phyloP scores from a whole-genome alignment of 2,888 invertebrate genomes.

The Sympetrum striolatum region DNA sequence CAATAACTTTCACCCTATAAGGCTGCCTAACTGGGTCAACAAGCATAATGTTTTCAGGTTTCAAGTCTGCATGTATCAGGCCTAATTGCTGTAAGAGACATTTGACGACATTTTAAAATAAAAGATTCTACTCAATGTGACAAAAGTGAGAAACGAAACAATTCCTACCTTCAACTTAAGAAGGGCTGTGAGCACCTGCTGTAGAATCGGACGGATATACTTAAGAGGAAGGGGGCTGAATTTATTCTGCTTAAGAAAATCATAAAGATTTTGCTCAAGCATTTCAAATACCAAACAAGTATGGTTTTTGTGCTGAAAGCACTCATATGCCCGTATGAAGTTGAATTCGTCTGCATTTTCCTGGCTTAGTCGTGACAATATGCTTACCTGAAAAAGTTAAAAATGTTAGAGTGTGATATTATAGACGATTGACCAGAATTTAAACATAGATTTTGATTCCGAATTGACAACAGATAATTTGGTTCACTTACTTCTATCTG shows the following conservation, averaged over 20 bases:
- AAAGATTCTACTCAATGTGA: not conserved
- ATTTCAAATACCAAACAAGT: constrained; percentile 99
- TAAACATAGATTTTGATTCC: no score
- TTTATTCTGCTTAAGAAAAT: constrained; percentile 99
- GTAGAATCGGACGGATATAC: constrained; percentile 97
- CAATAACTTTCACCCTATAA: constrained; percentile 98
- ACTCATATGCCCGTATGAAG: constrained; percentile 99
- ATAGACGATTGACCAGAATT: not conserved
- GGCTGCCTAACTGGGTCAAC: constrained; percentile 98
- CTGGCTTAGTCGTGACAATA: constrained; percentile 89
- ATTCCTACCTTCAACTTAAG: constrained; percentile 83
- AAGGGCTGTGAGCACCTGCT: constrained; percentile 89
- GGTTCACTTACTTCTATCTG: constrained; percentile 89
- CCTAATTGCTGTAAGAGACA: constrained; percentile 84
- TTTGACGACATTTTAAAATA: not conserved
- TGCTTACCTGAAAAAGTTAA: constrained; percentile 71
- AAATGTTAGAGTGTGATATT: constrained; percentile 16
- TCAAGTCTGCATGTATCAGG: constrained; percentile 98
- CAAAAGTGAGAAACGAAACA: not conserved
- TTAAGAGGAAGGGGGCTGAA: constrained; percentile 98
- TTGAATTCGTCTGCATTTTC: constrained; percentile 99
- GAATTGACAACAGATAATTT: not conserved
- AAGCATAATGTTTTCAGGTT: constrained; percentile 99
- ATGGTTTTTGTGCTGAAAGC: constrained; percentile 99
- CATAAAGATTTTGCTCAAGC: constrained; percentile 99